phyloP scores from a whole-genome alignment of 2,113 vertebrate species.

The Narcine bancroftii region DNA sequence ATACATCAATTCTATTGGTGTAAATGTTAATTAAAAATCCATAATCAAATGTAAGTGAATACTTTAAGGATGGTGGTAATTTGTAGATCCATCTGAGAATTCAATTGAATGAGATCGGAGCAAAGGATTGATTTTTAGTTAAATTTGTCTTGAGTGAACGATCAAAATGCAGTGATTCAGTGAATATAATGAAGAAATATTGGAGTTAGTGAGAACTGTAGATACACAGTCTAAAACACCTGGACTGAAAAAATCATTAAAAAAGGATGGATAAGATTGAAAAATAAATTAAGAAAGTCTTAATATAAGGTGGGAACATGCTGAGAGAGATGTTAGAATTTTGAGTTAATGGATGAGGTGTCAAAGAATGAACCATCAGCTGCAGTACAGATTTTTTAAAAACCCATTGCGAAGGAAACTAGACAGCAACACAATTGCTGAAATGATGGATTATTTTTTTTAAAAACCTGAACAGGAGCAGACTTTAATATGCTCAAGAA shows the following conservation, averaged over 20 bases:
- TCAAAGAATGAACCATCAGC: not conserved
- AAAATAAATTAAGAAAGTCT: constrained; percentile 1
- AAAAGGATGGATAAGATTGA: not conserved
- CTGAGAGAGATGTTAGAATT: not conserved
- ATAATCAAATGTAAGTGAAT: not conserved
- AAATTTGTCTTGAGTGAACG: not conserved
- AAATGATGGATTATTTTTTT: not conserved
- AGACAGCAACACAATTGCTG: not conserved
- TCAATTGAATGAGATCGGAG: not conserved
- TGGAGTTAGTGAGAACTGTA: not conserved
- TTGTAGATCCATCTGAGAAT: not conserved
- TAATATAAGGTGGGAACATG: not conserved
- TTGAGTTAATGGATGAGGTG: not conserved
- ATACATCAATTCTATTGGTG: not conserved
- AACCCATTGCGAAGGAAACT: not conserved
- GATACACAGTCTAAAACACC: not conserved
- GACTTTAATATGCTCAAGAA: not conserved
- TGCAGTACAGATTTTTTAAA: not conserved
- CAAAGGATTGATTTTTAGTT: not conserved
- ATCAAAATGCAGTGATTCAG: not conserved
- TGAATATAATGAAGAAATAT: not conserved
- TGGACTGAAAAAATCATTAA: not conserved
- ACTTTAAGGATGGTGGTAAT: no score
- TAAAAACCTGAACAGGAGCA: not conserved
- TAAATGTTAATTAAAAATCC: not conserved